A percentile compares a stretch with the other conserved stretches of the same genome.
Evolutionary conservation across 2,113 vertebrate species (phyloP).

Genomic region (Oryzias melastigma): DNA sequence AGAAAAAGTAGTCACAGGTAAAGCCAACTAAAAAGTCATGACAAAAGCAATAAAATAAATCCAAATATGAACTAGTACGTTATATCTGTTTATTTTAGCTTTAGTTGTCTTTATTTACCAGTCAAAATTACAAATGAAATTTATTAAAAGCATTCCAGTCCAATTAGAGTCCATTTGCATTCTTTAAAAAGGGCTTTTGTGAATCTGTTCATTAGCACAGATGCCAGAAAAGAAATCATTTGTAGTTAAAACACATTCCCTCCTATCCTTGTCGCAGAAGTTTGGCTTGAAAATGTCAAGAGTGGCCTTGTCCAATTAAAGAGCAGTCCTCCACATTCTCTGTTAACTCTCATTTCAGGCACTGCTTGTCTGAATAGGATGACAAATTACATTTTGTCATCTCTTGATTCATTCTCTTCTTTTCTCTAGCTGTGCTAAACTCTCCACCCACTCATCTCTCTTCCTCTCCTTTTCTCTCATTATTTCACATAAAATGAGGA

Average conservation of each 20-base stretch:
- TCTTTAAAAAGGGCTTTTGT: constrained; percentile 17
- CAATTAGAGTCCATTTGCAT: too few species aligned
- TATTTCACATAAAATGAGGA: constrained; percentile 70
- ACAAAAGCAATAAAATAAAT: too few species aligned
- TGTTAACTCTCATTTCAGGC: constrained; percentile 67
- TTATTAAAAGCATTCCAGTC: too few species aligned
- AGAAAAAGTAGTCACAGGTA: not conserved
- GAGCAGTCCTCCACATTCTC: constrained; percentile 57
- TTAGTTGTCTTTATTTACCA: not conserved
- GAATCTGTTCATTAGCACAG: constrained; percentile 37
- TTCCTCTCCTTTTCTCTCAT: constrained; percentile 63
- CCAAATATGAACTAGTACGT: not conserved
- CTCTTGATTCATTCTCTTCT: constrained; percentile 60
- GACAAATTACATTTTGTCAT: constrained; percentile 75
- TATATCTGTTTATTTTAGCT: not conserved
- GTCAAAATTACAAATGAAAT: too few species aligned
- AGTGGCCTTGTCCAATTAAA: constrained; percentile 74
- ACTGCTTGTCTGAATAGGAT: constrained; percentile 65
- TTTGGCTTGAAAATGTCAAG: constrained; percentile 71
- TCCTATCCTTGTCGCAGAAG: constrained; percentile 42
- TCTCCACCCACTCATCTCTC: constrained; percentile 17
- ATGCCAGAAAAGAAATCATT: constrained; percentile 46
- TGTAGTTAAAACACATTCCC: constrained; percentile 61
- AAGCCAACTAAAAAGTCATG: not conserved
- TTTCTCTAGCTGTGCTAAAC: constrained; percentile 36